Percentiles rank a stretch among this genome's conserved stretches.
phyloP scores from a whole-genome alignment of 2,888 invertebrate genomes.

The Boloria selene region DNA sequence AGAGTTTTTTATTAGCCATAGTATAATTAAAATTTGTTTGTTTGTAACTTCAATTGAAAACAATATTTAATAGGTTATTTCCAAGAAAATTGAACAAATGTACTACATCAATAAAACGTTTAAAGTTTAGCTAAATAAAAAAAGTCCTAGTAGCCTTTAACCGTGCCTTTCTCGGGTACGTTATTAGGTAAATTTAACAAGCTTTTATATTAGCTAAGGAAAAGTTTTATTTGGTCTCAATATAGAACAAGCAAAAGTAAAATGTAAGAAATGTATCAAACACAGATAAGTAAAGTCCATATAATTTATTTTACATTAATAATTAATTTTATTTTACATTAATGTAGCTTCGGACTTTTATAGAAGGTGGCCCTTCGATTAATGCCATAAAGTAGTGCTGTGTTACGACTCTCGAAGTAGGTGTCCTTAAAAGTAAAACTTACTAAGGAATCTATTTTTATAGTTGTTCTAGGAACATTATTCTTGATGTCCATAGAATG shows the following conservation, averaged over 20 bases:
- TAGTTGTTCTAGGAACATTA: not conserved
- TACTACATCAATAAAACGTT: too few species aligned
- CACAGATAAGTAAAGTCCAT: not conserved
- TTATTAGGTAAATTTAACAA: too few species aligned
- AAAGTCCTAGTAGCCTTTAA: too few species aligned
- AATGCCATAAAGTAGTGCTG: conserved; percentile 1
- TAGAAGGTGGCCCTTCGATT: conserved; percentile 7
- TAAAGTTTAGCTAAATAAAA: too few species aligned
- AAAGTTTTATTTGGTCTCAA: not conserved
- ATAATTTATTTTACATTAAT: not conserved
- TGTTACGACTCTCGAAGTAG: not conserved
- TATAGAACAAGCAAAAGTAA: not conserved
- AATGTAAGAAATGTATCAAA: not conserved
- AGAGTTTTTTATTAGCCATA: too few species aligned
- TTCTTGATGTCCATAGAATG: too few species aligned
- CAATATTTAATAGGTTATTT: too few species aligned
- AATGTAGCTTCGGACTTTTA: not conserved
- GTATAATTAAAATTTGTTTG: too few species aligned
- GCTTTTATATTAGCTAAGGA: too few species aligned
- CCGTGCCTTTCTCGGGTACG: too few species aligned
- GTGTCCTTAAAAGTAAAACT: conserved; percentile 1
- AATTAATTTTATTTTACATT: not conserved
- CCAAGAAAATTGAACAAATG: too few species aligned
- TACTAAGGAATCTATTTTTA: not conserved
- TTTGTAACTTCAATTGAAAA: too few species aligned